Conservation (phyloP, 2,888 invertebrate genomes). For the Pachycephus smyrnensis region DNA sequence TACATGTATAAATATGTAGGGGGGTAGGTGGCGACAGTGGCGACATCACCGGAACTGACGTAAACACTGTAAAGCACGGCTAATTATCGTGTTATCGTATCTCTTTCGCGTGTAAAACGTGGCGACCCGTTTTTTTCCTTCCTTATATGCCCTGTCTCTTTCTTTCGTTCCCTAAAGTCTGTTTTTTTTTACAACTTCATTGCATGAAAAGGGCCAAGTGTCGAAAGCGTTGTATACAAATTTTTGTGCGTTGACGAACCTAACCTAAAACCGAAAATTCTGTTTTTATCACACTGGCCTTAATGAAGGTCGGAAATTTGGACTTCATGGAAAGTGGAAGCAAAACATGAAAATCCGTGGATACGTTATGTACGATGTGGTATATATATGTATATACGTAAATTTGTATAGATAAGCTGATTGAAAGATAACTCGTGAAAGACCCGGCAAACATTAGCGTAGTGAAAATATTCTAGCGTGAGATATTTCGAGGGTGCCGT, state of each 20-base stretch:
- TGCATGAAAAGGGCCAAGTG: background rate
- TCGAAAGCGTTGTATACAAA: background rate
- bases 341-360: background rate
- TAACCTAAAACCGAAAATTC: background rate
- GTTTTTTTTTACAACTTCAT: background rate
- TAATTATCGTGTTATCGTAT: background rate
- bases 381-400: too few species aligned
- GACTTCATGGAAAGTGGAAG: background rate
- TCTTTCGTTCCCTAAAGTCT: background rate
- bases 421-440: background rate
- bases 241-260: background rate
- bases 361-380: background rate
- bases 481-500: background rate
- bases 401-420: background rate
- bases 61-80: background rate
- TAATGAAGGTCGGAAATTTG: background rate
- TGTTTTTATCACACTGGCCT: background rate
- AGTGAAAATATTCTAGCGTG: background rate
- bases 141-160: background rate
- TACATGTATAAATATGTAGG: background rate
- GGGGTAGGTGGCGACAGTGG: background rate
- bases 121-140: background rate
- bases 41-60: background rate
- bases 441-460: background rate
- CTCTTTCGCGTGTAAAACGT: background rate